Percentiles rank a stretch among this genome's conserved stretches.
Evolutionary conservation across 2,888 invertebrate species (phyloP).

Genomic region (Drosophila ustulata): DNA sequence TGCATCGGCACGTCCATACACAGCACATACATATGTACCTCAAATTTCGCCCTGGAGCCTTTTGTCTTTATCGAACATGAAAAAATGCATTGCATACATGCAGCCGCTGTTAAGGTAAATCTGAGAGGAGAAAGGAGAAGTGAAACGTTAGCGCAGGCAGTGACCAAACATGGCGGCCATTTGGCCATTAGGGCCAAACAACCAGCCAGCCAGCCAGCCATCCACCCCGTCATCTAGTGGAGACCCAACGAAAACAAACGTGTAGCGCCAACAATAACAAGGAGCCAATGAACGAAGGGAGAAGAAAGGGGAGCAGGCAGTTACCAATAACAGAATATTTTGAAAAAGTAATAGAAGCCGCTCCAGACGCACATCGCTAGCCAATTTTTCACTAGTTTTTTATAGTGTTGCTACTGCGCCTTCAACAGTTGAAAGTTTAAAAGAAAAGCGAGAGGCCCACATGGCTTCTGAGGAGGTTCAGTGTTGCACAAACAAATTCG

Average conservation of each 20-base stretch:
- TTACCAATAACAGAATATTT: constrained; percentile 20
- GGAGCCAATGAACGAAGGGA: constrained; percentile 34
- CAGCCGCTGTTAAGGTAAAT: constrained; percentile 8
- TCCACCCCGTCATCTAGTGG: constrained; percentile 3
- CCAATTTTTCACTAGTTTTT: not conserved
- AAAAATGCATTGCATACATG: constrained; percentile 65
- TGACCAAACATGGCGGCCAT: constrained; percentile 63
- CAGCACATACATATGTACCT: constrained; percentile 1
- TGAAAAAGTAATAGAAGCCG: constrained; percentile 11
- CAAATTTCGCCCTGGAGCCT: constrained; percentile 36
- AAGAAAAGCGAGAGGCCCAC: not conserved
- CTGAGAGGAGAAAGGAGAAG: no score
- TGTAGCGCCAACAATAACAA: constrained; percentile 39
- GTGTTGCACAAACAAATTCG: constrained; percentile 41
- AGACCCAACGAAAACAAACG: constrained; percentile 39
- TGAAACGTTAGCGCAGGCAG: constrained; percentile 15
- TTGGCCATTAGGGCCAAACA: constrained; percentile 67
- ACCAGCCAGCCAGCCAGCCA: constrained; percentile 16
- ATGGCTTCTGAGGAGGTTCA: not conserved
- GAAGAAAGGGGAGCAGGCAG: not conserved
- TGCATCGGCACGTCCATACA: not conserved
- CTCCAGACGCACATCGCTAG: constrained; percentile 4
- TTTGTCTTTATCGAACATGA: constrained; percentile 76
- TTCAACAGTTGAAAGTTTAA: not conserved
- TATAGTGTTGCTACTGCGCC: constrained; percentile 7